These are phyloP conservation scores for Drosophila diplacantha DNA, from an alignment of 2,888 invertebrate genomes.

Conservation along the genomic window DNA sequence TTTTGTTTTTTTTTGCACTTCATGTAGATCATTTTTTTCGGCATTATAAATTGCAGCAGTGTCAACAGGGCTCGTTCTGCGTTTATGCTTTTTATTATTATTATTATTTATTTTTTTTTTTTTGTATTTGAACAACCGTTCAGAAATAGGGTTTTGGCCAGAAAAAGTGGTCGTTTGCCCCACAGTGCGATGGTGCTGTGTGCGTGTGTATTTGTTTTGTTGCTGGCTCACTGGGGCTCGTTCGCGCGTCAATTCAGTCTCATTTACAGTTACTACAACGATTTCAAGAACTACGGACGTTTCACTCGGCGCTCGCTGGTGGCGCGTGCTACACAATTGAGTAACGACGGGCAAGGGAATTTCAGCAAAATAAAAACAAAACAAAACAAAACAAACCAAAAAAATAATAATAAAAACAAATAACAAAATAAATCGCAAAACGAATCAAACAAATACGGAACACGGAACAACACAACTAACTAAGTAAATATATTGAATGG, in stretches of 20 bases:
- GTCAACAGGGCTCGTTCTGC: too few species aligned
- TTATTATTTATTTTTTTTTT: too few species aligned
- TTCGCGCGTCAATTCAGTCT: conserved; percentile 63
- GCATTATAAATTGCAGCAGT: too few species aligned
- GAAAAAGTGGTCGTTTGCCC: neutral
- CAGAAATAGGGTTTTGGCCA: neutral
- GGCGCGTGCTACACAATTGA: conserved; percentile 64
- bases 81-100: too few species aligned
- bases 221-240: conserved; percentile 31
- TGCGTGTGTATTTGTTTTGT: conserved; percentile 27
- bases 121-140: too few species aligned
- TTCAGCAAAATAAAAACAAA: conserved; percentile 27
- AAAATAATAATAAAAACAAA: conserved; percentile 3
- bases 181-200: conserved; percentile 1
- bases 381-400: neutral
- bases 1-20: too few species aligned
- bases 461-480: conserved; percentile 21
- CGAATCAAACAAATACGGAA: conserved; percentile 17
- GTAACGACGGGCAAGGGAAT: conserved; percentile 61
- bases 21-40: too few species aligned
- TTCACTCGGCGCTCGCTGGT: conserved; percentile 52
- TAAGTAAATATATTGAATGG: conserved; percentile 3
- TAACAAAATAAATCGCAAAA: conserved; percentile 27
- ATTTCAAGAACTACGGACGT: conserved; percentile 70
- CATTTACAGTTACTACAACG: conserved; percentile 57